Evolutionary conservation across 2,113 vertebrate genomes (phyloP), one percentile per base, ranked within the genome.

Genomic region (Cariama cristata): DNA sequence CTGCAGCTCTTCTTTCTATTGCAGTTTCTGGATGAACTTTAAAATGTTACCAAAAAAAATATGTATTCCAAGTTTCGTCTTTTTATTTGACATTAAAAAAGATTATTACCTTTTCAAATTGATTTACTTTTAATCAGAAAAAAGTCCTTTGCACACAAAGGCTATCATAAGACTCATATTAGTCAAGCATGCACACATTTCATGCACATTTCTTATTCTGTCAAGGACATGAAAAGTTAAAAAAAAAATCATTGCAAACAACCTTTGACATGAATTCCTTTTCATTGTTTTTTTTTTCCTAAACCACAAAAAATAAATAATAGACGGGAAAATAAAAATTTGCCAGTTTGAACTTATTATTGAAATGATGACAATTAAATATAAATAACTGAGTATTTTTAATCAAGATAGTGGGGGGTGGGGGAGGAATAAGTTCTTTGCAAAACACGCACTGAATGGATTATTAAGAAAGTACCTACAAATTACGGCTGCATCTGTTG

Each of bases 91-190:
- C 94, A 94, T 94, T 97, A 92, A 93, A 96, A 96, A 77, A 76
- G 3, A 90, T 96, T 86, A 97, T 95, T 95, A 84, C 76, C 75
- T 92, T 96, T 95, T 94, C 95, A 97, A 97, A 97, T 95, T 94
- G 87, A 91, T 97, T 97, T 95, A 38, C 82, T 93, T 95, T 96
- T 97, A 97, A 95, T 96, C 84, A 92, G 66, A 88, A 95, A 95
- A 89, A 85, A 91, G 95, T 94, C 93, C 89, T 96, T 93, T 95
- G 44, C 63, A 79, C 72, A 94, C 69, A 96, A 94, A 97, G 87
- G 66, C 90, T 96, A 64, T 33, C 60, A 53, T 96, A 93, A 94
- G 33, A 90, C 53, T 84, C 10, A 1, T 84, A 92, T 94, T 95
- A 96, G 86, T 74, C 93, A 87, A 76, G 69, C 81, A 85, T 77